These are phyloP conservation scores for Leptinotarsa undecemlineata DNA, from an alignment of 1,140 invertebrate species.

Conservation along the genomic window DNA sequence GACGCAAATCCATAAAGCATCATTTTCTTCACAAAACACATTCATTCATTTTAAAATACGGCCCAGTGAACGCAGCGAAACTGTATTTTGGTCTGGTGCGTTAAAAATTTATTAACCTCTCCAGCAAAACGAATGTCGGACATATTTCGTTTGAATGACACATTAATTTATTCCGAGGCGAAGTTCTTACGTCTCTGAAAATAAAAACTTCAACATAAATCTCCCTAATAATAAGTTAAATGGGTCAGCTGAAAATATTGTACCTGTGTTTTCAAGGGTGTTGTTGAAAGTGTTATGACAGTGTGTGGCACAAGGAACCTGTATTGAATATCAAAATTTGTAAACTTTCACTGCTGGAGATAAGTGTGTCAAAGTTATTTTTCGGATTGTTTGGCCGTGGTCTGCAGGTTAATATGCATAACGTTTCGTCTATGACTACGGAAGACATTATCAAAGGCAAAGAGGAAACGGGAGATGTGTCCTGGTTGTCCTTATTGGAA, in stretches of 20 bases:
- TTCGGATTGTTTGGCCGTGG: no score
- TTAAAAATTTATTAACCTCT: constrained; percentile 6
- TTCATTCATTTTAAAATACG: constrained; percentile 7
- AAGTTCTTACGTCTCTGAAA: not conserved
- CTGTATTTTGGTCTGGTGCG: constrained; percentile 1
- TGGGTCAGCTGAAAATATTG: not conserved
- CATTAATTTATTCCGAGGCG: constrained; percentile 1
- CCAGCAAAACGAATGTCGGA: not conserved
- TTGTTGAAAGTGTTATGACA: not conserved
- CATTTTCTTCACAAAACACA: not conserved
- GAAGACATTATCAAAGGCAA: no score
- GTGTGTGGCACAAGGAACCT: no score
- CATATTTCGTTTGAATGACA: not conserved
- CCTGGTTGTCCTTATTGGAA: no score
- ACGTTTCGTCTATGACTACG: no score
- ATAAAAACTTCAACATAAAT: not conserved
- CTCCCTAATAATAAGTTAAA: constrained; percentile 8
- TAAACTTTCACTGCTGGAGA: no score
- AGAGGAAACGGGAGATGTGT: no score
- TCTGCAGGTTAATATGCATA: no score
- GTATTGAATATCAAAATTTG: no score
- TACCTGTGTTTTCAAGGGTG: not conserved
- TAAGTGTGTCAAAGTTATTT: no score
- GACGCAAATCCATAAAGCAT: no score
- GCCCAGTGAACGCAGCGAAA: not conserved